Base-by-base conservation (phyloP, 1,140 invertebrate genomes). In the Drosophila busckii region DNA sequence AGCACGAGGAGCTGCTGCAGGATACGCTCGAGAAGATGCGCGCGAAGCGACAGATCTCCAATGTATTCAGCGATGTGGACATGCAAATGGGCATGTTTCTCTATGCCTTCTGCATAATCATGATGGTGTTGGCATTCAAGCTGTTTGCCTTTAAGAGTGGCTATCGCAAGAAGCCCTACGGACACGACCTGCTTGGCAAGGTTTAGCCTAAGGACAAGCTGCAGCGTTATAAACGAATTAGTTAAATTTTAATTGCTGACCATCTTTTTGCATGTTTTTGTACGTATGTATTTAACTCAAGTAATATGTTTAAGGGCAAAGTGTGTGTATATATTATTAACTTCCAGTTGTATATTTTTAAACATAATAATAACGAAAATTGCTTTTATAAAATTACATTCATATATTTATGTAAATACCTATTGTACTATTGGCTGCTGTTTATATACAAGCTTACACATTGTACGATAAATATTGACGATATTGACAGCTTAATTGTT, bases 51-150 rank as follows among this genome's bases (percentile, higher is more conserved):
- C 89, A 87, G 64, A 69, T 88, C 17, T 87, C 88, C 1, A 90
- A 88, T 88, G 89, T 90, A 50, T 91, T 92, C 59, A 90, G 90
- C 38, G 87, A 91, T 64, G 90, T 93, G 61, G 94, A 95, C 85
- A 90, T 94, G 63, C 92, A 92, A 55, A 90, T 95, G 71, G 94
- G 93, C 86, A 90, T 94, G 55, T 76, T 94, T 13, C 87, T 95
- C 12, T 95, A 95, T 75, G 76, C 92, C 19, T 87, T 90, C 20
- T 94, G 92, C 50, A 91, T 93, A 32, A 63, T 71, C 5, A 91
- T 95, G 71, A 89, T 95, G 52, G 89, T 94, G 48, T 45, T 94
- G 46, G 91, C 95, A 41, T 94, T 95, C 85, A 92, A 93, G 75
- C 91, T 93, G 83, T 94, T 95, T 85, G 89, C 93, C 42, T 89